Conservation (phyloP, 1,140 invertebrate genomes). For the Galleria mellonella region DNA sequence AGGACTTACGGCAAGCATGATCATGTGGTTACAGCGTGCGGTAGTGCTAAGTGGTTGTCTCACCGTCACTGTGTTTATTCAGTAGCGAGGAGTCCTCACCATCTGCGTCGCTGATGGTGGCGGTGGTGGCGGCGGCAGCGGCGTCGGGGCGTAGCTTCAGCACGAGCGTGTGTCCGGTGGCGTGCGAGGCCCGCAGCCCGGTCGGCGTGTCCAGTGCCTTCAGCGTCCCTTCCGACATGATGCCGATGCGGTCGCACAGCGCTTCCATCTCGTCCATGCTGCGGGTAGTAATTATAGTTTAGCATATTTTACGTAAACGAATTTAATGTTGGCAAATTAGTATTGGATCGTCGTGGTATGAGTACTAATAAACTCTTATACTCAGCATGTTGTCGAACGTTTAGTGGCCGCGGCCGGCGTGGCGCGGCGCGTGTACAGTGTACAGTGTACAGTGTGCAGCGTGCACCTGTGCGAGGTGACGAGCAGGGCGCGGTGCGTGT, state of each 20-base stretch:
- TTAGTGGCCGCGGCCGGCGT: not conserved
- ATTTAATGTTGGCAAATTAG: conserved; percentile 8
- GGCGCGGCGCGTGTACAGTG: too few species aligned
- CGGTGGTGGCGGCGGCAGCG: not conserved
- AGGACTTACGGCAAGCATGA: too few species aligned
- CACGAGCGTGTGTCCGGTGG: conserved; percentile 71
- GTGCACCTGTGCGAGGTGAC: not conserved
- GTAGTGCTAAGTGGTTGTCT: too few species aligned
- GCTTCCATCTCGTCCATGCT: conserved; percentile 94
- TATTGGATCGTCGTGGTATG: too few species aligned
- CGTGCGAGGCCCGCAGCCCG: conserved; percentile 73
- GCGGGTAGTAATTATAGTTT: not conserved
- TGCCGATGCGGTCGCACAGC: conserved; percentile 84
- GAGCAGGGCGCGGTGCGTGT: not conserved
- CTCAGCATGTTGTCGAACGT: too few species aligned
- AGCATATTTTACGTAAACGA: not conserved
- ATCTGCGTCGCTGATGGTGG: too few species aligned
- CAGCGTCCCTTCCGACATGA: conserved; percentile 87
- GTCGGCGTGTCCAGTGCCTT: conserved; percentile 65
- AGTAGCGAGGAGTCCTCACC: too few species aligned
- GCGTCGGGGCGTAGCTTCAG: conserved; percentile 49
- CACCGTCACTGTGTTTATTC: too few species aligned
- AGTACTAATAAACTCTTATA: too few species aligned
- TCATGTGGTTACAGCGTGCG: too few species aligned
- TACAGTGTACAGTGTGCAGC: too few species aligned